phyloP scores from a whole-genome alignment of 2,113 vertebrate species.

The Philantomba maxwellii region DNA sequence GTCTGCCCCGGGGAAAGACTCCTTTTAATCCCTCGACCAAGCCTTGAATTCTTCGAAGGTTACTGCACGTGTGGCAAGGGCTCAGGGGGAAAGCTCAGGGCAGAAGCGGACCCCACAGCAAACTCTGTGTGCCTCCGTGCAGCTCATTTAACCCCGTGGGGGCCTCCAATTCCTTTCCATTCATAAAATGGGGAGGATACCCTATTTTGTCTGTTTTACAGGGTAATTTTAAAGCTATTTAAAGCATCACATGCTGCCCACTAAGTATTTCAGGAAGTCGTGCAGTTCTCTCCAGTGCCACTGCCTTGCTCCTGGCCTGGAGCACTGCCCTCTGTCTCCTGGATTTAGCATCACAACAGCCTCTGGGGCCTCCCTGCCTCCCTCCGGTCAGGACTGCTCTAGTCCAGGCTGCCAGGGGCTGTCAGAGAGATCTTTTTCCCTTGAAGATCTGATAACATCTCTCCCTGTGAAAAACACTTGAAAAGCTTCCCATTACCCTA shows the following conservation, averaged over 20 bases:
- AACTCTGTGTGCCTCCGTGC: background rate
- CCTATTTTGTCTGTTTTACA: background rate
- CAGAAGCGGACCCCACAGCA: background rate
- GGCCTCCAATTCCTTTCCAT: background rate
- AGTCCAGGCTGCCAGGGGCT: background rate
- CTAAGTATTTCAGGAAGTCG: background rate
- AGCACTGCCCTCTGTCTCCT: background rate
- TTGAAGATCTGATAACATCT: slow-evolving; percentile 22
- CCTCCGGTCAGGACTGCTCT: background rate
- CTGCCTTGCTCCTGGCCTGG: background rate
- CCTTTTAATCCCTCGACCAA: background rate
- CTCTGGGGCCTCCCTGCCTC: background rate
- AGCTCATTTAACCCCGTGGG: background rate
- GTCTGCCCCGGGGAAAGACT: background rate
- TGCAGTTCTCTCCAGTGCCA: background rate
- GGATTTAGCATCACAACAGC: background rate
- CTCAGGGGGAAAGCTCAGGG: background rate
- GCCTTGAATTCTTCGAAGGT: background rate
- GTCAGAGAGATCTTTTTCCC: background rate
- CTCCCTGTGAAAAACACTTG: slow-evolving; percentile 21
- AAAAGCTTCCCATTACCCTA: slow-evolving; percentile 14
- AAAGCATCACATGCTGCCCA: background rate
- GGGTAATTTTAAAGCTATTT: background rate
- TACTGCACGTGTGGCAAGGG: background rate
- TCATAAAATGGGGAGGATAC: background rate